Evolutionary conservation across 2,113 vertebrate species (phyloP), one percentile per base, ranked within the genome.

Genomic region (Aphyosemion australe): DNA sequence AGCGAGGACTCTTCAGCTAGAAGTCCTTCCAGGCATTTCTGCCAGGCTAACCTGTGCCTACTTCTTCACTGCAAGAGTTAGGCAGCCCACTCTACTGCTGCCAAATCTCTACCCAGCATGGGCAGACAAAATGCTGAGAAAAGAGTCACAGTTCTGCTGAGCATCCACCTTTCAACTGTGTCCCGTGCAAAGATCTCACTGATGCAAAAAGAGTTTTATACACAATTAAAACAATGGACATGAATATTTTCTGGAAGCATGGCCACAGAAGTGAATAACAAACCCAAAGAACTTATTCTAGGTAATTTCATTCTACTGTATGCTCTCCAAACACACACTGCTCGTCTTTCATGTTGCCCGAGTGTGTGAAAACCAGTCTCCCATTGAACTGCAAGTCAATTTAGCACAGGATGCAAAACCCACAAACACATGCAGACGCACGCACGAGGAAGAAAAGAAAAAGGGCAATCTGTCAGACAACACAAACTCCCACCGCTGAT

Each of bases 361-460:
- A 69, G 63, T 13, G 48, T 8, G 16, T 63, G 69, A 65, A 69
- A 68, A 18, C 41, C 8, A n/a, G 78, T 48, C 65, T 67, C 46
- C 48, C 21, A 10, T 52, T 79, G 58, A 65, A 61, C 65, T 56
- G 9, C n/a, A 15, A 52, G 21, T 68, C 65, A 71, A 9, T 61
- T 56, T 10, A 43, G 7, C 12, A 8, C 5, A 56, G 52, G 13
- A 50, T 19, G 6, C 8, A 47, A 14, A 48, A 3, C 65, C 37
- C n/a, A 57, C n/a, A 20, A 16, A 59, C 46, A 57, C 13, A 66
- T 14, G 18, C 43, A 49, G 13, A 66, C 14, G 47, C 45, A 70
- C 16, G 45, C 45, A 70, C 50, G 14, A 18, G 49, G 20, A 16
- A 5, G 0, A 31, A 51, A 67, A 82, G 0, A 31, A 51, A 67